Evolutionary conservation across 2,888 invertebrate species (phyloP).

Genomic region (Thysanoteuthis rhombus): DNA sequence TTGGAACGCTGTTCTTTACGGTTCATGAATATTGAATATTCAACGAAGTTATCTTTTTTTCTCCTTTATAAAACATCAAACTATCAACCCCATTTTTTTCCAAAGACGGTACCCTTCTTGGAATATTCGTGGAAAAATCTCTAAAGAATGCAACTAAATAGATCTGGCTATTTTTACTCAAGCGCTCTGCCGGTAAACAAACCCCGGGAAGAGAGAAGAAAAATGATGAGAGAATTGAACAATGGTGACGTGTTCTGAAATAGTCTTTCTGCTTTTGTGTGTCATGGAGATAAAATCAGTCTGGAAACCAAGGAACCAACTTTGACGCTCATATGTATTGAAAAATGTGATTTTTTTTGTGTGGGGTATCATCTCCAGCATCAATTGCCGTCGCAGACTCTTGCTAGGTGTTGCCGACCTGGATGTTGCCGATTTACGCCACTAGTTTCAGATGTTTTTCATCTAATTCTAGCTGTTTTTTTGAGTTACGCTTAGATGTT

Average conservation of each 20-base stretch:
- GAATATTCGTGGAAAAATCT: not conserved
- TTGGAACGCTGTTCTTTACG: not conserved
- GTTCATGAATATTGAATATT: not conserved
- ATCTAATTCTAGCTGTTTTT: too few species aligned
- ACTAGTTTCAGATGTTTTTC: too few species aligned
- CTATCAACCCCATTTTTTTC: too few species aligned
- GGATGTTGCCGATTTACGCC: too few species aligned
- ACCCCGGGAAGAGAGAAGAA: too few species aligned
- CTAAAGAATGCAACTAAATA: not conserved
- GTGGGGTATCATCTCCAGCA: too few species aligned
- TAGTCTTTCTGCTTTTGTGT: not conserved
- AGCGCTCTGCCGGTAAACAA: not conserved
- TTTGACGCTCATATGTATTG: not conserved
- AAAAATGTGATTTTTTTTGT: not conserved
- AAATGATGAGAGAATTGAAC: not conserved
- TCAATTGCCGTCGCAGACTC: too few species aligned
- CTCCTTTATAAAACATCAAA: too few species aligned
- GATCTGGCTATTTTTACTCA: not conserved
- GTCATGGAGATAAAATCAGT: not conserved
- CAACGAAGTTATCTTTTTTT: too few species aligned
- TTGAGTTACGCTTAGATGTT: too few species aligned
- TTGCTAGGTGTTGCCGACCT: too few species aligned
- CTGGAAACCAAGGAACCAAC: not conserved
- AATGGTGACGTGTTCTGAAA: not conserved
- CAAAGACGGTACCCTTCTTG: too few species aligned